Evolutionary conservation across 2,888 invertebrate species (phyloP).

Genomic region (Eupithecia pulchellata): DNA sequence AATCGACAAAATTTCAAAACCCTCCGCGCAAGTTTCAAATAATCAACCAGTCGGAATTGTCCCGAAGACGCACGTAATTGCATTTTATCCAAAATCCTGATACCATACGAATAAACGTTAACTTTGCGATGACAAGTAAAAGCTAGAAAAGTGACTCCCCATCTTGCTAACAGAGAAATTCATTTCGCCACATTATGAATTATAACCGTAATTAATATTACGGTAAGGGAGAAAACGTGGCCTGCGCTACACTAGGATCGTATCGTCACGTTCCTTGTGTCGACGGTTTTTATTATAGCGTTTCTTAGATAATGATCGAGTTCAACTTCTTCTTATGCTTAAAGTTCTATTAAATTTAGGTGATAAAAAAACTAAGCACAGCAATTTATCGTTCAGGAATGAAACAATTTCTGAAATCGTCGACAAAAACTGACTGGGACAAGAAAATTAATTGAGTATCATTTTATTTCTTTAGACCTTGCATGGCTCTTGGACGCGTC

Average conservation of each 20-base stretch:
- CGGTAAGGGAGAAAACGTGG: neutral
- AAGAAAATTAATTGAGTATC: no score
- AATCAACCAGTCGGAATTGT: no score
- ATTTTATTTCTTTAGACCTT: no score
- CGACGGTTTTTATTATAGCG: neutral
- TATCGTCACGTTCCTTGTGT: neutral
- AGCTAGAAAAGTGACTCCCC: conserved; percentile 4
- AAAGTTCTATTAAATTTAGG: neutral
- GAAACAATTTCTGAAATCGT: no score
- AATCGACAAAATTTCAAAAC: no score
- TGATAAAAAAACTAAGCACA: neutral
- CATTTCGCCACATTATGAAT: conserved; percentile 9
- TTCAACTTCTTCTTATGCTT: neutral
- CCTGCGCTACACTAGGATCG: neutral
- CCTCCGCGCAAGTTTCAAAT: no score
- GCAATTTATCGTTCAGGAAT: neutral
- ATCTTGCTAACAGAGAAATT: conserved; percentile 5
- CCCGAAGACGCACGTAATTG: neutral
- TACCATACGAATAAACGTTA: neutral
- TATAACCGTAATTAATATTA: conserved; percentile 4
- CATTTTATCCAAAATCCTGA: neutral
- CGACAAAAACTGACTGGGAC: no score
- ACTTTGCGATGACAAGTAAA: neutral
- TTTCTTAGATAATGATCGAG: neutral
- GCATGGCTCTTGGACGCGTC: no score